These are phyloP conservation scores for Cryptoleucopteryx plumbea DNA, from an alignment of 2,113 vertebrate species.

Conservation along the genomic window DNA sequence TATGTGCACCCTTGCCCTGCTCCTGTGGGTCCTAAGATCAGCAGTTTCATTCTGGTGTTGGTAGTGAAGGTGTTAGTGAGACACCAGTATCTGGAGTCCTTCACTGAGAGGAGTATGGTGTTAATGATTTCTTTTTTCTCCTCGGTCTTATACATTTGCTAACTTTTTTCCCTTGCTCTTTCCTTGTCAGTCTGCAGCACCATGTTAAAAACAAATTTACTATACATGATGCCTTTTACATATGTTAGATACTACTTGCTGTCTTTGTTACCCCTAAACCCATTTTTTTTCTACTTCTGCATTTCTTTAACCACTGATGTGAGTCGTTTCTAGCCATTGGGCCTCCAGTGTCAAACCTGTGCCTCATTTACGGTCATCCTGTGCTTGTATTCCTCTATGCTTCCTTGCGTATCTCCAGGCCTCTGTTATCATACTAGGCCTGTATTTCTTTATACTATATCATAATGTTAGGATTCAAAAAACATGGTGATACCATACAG, in stretches of 20 bases:
- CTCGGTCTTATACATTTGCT: fast-evolving
- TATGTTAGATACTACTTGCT: not conserved
- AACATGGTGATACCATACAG: not conserved
- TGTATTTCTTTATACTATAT: not conserved
- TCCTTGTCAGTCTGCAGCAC: not conserved
- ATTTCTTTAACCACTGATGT: not conserved
- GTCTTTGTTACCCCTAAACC: not conserved
- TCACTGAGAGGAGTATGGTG: not conserved
- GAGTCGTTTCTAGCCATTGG: not conserved
- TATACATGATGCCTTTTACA: not conserved
- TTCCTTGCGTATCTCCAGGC: not conserved
- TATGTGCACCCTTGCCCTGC: not conserved
- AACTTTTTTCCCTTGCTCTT: not conserved
- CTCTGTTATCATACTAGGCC: not conserved
- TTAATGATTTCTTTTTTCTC: not conserved
- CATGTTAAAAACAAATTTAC: not conserved
- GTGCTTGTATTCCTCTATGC: not conserved
- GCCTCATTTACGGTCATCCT: not conserved
- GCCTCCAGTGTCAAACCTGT: not conserved
- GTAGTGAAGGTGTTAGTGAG: not conserved
- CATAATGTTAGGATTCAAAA: not conserved
- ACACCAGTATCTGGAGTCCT: not conserved
- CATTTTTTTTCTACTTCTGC: not conserved
- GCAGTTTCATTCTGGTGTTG: not conserved
- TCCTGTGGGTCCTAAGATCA: not conserved